These are phyloP conservation scores for Zaprionus capensis DNA, from an alignment of 1,140 invertebrate species.

Conservation along the genomic window DNA sequence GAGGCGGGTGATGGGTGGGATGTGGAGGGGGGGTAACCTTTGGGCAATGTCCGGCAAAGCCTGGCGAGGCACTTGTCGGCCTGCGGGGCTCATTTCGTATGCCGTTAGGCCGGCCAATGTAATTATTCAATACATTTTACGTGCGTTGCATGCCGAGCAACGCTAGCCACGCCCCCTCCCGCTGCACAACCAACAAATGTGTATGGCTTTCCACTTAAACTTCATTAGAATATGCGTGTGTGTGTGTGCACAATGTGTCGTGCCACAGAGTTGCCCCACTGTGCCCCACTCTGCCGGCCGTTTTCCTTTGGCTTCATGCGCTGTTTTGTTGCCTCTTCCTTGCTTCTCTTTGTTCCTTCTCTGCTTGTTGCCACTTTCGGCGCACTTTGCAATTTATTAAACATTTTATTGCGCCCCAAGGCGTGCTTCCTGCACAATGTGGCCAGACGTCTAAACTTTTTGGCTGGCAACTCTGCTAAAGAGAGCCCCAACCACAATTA, in stretches of 20 bases:
- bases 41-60: conserved; percentile 51
- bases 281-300: conserved; percentile 3
- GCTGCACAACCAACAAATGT: conserved; percentile 11
- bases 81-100: conserved; percentile 67
- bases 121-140: conserved; percentile 83
- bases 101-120: conserved; percentile 74
- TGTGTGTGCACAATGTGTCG: conserved; percentile 13
- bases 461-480: conserved; percentile 11
- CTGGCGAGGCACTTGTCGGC: conserved; percentile 40
- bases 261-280: conserved; percentile 29
- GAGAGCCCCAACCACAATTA: conserved; percentile 30
- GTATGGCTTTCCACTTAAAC: conserved; percentile 57
- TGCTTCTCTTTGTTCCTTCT: not conserved
- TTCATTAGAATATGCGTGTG: conserved; percentile 72
- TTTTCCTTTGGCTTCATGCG: not conserved
- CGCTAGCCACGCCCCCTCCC: conserved; percentile 47
- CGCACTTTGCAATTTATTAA: conserved; percentile 81
- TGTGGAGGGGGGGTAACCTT: conserved; percentile 12
- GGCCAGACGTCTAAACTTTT: conserved; percentile 29
- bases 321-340: not conserved
- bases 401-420: conserved; percentile 80
- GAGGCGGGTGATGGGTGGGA: not conserved
- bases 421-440: conserved; percentile 64
- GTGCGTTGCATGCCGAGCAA: conserved; percentile 63
- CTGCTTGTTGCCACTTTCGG: conserved; percentile 48